Conservation (phyloP, 2,888 invertebrate genomes). For the Acanthacorydalis orientalis region DNA sequence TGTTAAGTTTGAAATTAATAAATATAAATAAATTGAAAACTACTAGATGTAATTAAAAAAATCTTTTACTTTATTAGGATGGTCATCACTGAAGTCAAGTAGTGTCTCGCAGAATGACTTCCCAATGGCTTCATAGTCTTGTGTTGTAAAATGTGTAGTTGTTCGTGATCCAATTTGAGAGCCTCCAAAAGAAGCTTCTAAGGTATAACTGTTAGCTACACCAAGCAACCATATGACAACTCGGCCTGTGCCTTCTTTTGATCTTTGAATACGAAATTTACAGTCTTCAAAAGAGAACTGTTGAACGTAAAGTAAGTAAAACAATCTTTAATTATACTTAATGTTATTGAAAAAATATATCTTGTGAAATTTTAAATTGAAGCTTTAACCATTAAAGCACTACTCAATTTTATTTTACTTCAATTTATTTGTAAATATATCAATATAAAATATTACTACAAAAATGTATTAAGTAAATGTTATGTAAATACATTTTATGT, state of each 20-base stretch:
- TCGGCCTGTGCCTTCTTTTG: conserved; percentile 87
- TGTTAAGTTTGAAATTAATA: too few species aligned
- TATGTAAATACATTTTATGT: too few species aligned
- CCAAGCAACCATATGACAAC: conserved; percentile 94
- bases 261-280: conserved; percentile 83
- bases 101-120: conserved; percentile 84
- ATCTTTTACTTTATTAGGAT: conserved; percentile 53
- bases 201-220: conserved; percentile 83
- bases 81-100: conserved; percentile 77
- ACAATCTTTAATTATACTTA: not conserved
- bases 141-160: conserved; percentile 69
- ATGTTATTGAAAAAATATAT: too few species aligned
- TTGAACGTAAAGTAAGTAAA: conserved; percentile 17
- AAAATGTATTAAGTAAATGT: too few species aligned
- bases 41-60: too few species aligned
- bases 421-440: too few species aligned
- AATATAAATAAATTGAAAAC: too few species aligned
- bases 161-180: conserved; percentile 65
- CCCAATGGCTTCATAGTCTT: conserved; percentile 69
- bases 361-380: too few species aligned
- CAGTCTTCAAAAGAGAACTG: conserved; percentile 90
- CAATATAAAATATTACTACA: too few species aligned
- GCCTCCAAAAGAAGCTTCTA: conserved; percentile 91
- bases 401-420: too few species aligned
- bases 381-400: too few species aligned